phyloP scores from a whole-genome alignment of 2,888 invertebrate species.

The Parnassius apollo region DNA sequence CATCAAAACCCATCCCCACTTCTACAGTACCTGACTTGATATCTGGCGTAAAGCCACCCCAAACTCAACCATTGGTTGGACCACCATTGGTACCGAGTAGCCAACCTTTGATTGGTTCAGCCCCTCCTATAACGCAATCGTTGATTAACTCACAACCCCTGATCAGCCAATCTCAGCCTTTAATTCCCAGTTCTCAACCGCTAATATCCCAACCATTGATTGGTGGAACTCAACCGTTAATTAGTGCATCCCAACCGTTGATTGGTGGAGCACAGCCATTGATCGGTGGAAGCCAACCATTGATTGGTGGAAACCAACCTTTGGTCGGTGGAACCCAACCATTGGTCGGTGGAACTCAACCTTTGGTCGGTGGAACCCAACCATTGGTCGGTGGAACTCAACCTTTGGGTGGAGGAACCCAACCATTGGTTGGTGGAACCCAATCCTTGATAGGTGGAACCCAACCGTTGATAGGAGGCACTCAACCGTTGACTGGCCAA shows the following conservation, averaged over 20 bases:
- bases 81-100: slow-evolving; percentile 32
- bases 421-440: slow-evolving; percentile 29
- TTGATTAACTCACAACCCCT: slow-evolving; percentile 45
- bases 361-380: slow-evolving; percentile 32
- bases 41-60: slow-evolving; percentile 56
- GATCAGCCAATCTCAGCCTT: slow-evolving; percentile 35
- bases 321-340: slow-evolving; percentile 31
- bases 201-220: slow-evolving; percentile 23
- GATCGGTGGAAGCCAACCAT: slow-evolving; percentile 28
- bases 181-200: slow-evolving; percentile 29
- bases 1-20: slow-evolving; percentile 44
- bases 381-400: slow-evolving; percentile 24
- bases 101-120: slow-evolving; percentile 50
- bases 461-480: slow-evolving; percentile 26
- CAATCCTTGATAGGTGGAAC: slow-evolving; percentile 33
- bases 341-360: slow-evolving; percentile 33
- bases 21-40: slow-evolving; percentile 60
- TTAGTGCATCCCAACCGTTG: slow-evolving; percentile 30
- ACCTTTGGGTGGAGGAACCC: slow-evolving; percentile 29
- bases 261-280: slow-evolving; percentile 36
- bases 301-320: slow-evolving; percentile 28
- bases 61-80: slow-evolving; percentile 36
- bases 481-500: slow-evolving; percentile 29
- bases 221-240: slow-evolving; percentile 29
- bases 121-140: slow-evolving; percentile 27